These are phyloP conservation scores for Hemithea aestivaria DNA, from an alignment of 2,888 invertebrate genomes.

Conservation along the genomic window DNA sequence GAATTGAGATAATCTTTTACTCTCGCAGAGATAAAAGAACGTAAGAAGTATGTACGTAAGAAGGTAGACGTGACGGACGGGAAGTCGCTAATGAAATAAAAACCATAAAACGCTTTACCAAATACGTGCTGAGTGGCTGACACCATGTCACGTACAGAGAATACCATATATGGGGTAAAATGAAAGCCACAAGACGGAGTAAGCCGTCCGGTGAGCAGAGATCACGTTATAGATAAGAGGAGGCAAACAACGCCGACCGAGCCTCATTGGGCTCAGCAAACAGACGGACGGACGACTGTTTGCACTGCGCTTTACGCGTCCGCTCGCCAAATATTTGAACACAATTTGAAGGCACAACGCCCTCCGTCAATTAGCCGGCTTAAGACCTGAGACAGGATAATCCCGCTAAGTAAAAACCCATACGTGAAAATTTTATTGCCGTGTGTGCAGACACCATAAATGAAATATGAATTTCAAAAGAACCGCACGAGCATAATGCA, in stretches of 20 bases:
- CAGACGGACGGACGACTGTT: constrained; percentile 53
- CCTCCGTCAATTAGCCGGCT: constrained; percentile 53
- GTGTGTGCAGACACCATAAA: constrained; percentile 13
- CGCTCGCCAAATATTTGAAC: constrained; percentile 63
- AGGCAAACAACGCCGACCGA: constrained; percentile 43
- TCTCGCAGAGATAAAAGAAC: constrained; percentile 2
- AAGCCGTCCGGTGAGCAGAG: constrained; percentile 38
- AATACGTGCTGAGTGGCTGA: constrained; percentile 47
- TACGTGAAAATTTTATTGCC: constrained; percentile 31
- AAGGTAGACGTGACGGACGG: constrained; percentile 10
- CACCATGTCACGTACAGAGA: constrained; percentile 45
- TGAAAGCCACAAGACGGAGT: constrained; percentile 39
- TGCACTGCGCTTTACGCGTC: constrained; percentile 57
- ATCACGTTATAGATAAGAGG: constrained; percentile 54
- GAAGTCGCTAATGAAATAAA: constrained; percentile 10
- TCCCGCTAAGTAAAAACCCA: constrained; percentile 35
- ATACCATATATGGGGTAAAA: constrained; percentile 43
- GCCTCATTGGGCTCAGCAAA: constrained; percentile 63
- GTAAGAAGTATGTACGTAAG: constrained; percentile 7
- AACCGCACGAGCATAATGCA: constrained; percentile 36
- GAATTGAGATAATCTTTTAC: no score
- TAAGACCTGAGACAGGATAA: constrained; percentile 34
- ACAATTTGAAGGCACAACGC: constrained; percentile 73
- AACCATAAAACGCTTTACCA: constrained; percentile 30
- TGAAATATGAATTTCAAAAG: constrained; percentile 43